Evolutionary conservation across 2,888 invertebrate genomes (phyloP).

Genomic region (Noctua janthe): DNA sequence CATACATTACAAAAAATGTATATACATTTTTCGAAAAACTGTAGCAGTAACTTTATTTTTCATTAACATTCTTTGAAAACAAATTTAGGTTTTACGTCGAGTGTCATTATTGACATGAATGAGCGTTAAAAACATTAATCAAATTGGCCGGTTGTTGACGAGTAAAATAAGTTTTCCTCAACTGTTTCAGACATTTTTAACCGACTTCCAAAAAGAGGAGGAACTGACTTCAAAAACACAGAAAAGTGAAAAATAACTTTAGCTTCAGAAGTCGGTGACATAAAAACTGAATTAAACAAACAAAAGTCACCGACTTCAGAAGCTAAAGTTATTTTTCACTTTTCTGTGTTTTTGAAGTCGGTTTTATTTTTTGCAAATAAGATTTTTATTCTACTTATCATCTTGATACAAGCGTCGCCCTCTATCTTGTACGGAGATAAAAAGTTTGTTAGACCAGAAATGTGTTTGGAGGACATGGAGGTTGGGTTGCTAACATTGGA

Average conservation of each 20-base stretch:
- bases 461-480: neutral
- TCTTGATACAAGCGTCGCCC: conserved; percentile 19
- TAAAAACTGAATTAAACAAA: no score
- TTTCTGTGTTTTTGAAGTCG: no score
- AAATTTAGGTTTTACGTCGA: neutral
- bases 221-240: no score
- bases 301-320: no score
- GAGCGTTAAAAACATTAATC: neutral
- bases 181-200: neutral
- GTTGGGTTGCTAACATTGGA: neutral
- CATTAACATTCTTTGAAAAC: neutral
- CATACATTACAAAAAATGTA: neutral
- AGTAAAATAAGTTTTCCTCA: neutral
- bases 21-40: neutral
- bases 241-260: no score
- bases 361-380: no score
- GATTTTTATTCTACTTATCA: no score
- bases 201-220: no score
- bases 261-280: no score
- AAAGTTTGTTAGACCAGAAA: neutral
- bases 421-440: conserved; percentile 8
- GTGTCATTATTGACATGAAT: neutral
- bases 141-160: neutral
- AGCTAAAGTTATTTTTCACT: no score
- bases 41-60: neutral